Evolutionary conservation across 2,113 vertebrate genomes (phyloP), one percentile per base, ranked within the genome.

Genomic region (Daubentonia madagascariensis): DNA sequence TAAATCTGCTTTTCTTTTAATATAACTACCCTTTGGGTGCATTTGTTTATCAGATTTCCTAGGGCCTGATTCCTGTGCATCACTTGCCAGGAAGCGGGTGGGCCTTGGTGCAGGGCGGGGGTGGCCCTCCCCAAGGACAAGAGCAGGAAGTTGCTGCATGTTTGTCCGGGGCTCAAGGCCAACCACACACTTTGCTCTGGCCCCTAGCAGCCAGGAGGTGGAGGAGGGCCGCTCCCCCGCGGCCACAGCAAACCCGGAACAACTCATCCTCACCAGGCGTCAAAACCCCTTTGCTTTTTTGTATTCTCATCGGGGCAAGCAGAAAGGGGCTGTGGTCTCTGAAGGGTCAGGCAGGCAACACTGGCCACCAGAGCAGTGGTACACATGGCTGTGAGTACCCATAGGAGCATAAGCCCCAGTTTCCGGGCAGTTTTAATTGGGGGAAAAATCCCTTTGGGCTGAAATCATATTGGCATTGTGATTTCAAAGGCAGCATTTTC

Each of bases 401-500:
- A 2, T 25, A 13, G 52, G 85, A 72, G 32, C 59, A 2, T 25
- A 73, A 95, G 88, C 81, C 96, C 97, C 88, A 84, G 90, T 89
- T 97, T 91, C 96, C 30, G 12, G 94, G 45, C 94, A 22, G 87
- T 96, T 98, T 97, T 98, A 97, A 97, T 95, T 97, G 96, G 94
- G 94, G 79, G 93, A 54, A 95, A 93, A 70, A 67, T 86, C 91
- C 97, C 84, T 87, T 97, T 48, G 81, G 97, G 83, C 91, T 81
- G 89, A 89, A 97, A 89, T 94, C 95, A 73, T 22, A 75, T 94
- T 22, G 40, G 91, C 81, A 70, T 90, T 93, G 94, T 90, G 95
- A 97, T 97, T 97, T 97, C 97, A 97, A 97, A 97, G 94, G 91
- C 91, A 67, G 95, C 92, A 92, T 95, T 97, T 97, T 86, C 91